phyloP scores from a whole-genome alignment of 1,140 invertebrate species.

The Dendroctonus valens region DNA sequence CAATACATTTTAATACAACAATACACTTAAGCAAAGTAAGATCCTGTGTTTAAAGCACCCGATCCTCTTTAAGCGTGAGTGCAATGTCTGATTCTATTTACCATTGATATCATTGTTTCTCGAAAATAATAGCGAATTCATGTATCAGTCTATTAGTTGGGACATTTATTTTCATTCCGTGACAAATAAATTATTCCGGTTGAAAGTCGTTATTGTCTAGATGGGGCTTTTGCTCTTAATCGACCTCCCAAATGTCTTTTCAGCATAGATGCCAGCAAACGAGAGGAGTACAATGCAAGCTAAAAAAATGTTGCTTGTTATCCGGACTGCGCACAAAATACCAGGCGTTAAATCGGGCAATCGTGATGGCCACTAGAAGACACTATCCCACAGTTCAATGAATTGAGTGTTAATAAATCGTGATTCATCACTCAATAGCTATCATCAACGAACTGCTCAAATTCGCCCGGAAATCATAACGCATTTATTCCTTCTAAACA shows the following conservation, averaged over 20 bases:
- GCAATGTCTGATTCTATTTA: conserved; percentile 55
- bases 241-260: not conserved
- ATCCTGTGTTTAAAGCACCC: conserved; percentile 35
- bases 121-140: conserved; percentile 56
- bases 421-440: no score
- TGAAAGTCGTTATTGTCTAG: not conserved
- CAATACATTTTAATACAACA: conserved; percentile 42
- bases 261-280: no score
- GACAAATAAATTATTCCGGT: conserved; percentile 15
- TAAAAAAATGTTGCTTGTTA: no score
- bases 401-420: no score
- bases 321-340: no score
- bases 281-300: no score
- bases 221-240: no score
- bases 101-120: conserved; percentile 51
- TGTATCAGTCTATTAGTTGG: conserved; percentile 56
- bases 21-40: conserved; percentile 36
- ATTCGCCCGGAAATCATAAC: not conserved
- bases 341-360: no score
- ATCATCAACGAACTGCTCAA: conserved; percentile 4
- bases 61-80: conserved; percentile 43
- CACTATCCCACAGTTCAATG: no score
- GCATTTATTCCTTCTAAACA: conserved; percentile 11
- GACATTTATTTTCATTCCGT: conserved; percentile 56
- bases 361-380: no score